Conservation (phyloP, 2,113 vertebrate genomes). For the Gambusia holbrooki region DNA sequence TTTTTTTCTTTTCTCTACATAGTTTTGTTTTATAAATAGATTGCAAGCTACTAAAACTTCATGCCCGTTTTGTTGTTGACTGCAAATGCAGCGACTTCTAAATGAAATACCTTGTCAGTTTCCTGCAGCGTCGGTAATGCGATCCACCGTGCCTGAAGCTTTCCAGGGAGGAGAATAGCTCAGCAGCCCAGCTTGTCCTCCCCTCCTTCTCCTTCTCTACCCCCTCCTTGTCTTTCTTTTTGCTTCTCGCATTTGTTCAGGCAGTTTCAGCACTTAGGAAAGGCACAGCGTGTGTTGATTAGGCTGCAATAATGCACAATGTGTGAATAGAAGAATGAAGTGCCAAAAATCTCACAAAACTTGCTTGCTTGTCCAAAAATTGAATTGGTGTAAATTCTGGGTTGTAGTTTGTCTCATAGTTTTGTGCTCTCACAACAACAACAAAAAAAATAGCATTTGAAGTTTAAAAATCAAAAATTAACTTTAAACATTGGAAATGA, state of each 20-base stretch:
- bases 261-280: constrained; percentile 62
- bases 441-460: background rate
- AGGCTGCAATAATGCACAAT: constrained; percentile 61
- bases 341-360: constrained; percentile 54
- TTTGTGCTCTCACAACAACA: background rate
- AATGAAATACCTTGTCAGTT: constrained; percentile 38
- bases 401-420: constrained; percentile 3
- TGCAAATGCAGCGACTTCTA: constrained; percentile 6
- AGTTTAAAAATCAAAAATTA: background rate
- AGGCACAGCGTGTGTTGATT: constrained; percentile 71
- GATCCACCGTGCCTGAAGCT: constrained; percentile 52
- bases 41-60: background rate
- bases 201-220: constrained; percentile 36
- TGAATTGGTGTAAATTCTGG: constrained; percentile 15
- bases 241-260: constrained; percentile 60
- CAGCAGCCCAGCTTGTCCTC: constrained; percentile 32
- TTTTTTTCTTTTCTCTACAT: no score
- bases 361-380: constrained; percentile 41
- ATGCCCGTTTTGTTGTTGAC: background rate
- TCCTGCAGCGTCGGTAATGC: constrained; percentile 77
- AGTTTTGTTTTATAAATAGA: background rate
- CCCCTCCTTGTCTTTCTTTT: constrained; percentile 53
- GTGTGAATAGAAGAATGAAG: constrained; percentile 71
- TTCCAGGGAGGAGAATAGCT: constrained; percentile 61
- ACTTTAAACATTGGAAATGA: constrained; percentile 11